phyloP scores from a whole-genome alignment of 2,113 vertebrate genomes.

The Cololabis saira region DNA sequence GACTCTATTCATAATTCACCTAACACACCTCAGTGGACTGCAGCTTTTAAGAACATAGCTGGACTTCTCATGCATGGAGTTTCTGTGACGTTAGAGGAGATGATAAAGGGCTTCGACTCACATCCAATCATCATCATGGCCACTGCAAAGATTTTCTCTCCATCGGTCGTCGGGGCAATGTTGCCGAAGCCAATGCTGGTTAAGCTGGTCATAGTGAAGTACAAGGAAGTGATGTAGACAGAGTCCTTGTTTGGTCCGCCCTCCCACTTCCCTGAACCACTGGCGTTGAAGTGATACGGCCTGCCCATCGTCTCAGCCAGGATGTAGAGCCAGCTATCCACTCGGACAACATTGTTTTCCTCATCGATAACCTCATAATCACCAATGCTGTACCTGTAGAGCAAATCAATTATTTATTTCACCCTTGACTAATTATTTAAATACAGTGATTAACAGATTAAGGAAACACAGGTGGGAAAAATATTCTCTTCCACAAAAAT shows the following conservation, averaged over 20 bases:
- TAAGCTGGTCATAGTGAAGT: conserved; percentile 99
- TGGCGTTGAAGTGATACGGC: conserved; percentile 93
- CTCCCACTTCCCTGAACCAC: conserved; percentile 90
- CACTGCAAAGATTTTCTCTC: conserved; percentile 98
- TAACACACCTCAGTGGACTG: conserved; percentile 24
- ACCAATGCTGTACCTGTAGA: conserved; percentile 91
- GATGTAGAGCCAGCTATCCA: conserved; percentile 96
- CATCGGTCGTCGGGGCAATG: conserved; percentile 96
- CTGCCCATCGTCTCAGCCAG: conserved; percentile 89
- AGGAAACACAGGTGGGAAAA: not conserved
- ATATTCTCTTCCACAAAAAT: not conserved
- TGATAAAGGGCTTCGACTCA: conserved; percentile 82
- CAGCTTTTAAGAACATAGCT: conserved; percentile 49
- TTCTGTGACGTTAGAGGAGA: conserved; percentile 16
- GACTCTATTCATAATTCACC: conserved; percentile 40
- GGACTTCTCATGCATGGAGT: conserved; percentile 31
- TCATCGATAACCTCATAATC: conserved; percentile 98
- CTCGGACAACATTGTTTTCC: conserved; percentile 90
- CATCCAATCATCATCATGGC: conserved; percentile 99
- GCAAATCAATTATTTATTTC: rapidly evolving
- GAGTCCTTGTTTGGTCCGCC: conserved; percentile 96
- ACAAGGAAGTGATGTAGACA: conserved; percentile 96
- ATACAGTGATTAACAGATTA: not conserved
- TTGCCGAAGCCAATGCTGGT: conserved; percentile 99
- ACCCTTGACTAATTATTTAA: not conserved